phyloP scores from a whole-genome alignment of 1,140 invertebrate species.

The Leptestheria dahalacensis region DNA sequence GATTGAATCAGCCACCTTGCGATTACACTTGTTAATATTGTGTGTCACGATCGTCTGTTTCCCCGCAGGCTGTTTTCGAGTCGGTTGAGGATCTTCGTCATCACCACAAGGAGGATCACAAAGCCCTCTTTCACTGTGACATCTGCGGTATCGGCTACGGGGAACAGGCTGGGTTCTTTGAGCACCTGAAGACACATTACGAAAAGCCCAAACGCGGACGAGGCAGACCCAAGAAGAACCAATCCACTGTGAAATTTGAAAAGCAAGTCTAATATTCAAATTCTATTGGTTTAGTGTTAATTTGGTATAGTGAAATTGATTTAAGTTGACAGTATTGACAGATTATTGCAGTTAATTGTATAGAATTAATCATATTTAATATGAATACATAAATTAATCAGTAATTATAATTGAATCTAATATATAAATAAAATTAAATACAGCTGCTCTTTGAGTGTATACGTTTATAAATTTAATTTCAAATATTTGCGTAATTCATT shows the following conservation, averaged over 20 bases:
- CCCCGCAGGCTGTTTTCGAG: background rate
- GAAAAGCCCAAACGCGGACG: constrained; percentile 34
- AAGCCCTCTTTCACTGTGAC: constrained; percentile 34
- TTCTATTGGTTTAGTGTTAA: too few relatives aligned
- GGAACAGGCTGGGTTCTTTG: constrained; percentile 59
- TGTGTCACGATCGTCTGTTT: too few relatives aligned
- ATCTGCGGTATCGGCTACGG: constrained; percentile 44
- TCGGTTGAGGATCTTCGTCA: background rate
- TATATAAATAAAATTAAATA: constrained; percentile 17
- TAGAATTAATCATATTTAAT: too few relatives aligned
- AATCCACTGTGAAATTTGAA: background rate
- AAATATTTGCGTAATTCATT: too few relatives aligned
- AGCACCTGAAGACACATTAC: constrained; percentile 62
- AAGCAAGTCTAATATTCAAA: too few relatives aligned
- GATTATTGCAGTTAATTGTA: too few relatives aligned
- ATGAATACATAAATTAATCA: constrained; percentile 16
- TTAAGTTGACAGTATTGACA: too few relatives aligned
- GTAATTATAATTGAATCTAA: constrained; percentile 15
- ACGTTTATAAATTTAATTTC: background rate
- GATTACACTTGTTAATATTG: too few relatives aligned
- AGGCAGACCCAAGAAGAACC: constrained; percentile 9
- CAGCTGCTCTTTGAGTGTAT: background rate
- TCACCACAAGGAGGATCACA: constrained; percentile 8
- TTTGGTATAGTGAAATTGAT: too few relatives aligned
- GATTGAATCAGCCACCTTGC: background rate